Base-by-base conservation (phyloP, 2,888 invertebrate genomes). In the Drosophila aldrichi region DNA sequence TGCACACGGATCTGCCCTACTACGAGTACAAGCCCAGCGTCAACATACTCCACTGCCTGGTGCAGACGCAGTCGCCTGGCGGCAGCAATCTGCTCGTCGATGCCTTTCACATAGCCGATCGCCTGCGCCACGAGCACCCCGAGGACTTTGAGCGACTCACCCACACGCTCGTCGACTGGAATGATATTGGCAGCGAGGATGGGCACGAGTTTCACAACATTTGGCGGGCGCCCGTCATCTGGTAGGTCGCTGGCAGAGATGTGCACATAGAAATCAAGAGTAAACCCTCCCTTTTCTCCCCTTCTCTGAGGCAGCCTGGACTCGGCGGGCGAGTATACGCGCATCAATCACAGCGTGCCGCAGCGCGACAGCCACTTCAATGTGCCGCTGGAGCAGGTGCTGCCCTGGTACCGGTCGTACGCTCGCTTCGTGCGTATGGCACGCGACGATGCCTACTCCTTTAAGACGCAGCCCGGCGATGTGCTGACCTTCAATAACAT, bases 1-100 rank as follows among this genome's bases (percentile, higher is more conserved):
- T 96, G 86, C 96, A 97, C 87, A 95, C 95, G 0, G 96, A 97
- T 90, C 93, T 96, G 63, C 96, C 96, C 0, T 96, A 96, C 89
- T 96, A 96, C 85, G 95, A 95, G 77, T 96, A 96, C 89, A 95
- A 95, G 72, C 96, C 96, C 0, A 96, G 96, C 78, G 95, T 94
- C 0, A 96, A 96, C 91, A 92, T 96, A 80, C 93, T 97, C 12
- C 96, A 96, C 90, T 96, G 96, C 91, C 91, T 96, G 12, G 94
- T 94, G 14, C 96, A 96, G 92, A 94, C 95, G 3, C 74, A 92
- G 10, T 94, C 94, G 7, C 82, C 91, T 32, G 96, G 96, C 0
- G 96, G 96, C 0, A 95, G 95, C 60, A 96, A 95, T 89, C 93
- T 95, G 25, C 93, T 96, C 0, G 94, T 95, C 0, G 96, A 97